A percentile compares a stretch with the other conserved stretches of the same genome.
Conservation (phyloP, 2,113 vertebrate genomes). For the Hydrochoerus hydrochaeris region DNA sequence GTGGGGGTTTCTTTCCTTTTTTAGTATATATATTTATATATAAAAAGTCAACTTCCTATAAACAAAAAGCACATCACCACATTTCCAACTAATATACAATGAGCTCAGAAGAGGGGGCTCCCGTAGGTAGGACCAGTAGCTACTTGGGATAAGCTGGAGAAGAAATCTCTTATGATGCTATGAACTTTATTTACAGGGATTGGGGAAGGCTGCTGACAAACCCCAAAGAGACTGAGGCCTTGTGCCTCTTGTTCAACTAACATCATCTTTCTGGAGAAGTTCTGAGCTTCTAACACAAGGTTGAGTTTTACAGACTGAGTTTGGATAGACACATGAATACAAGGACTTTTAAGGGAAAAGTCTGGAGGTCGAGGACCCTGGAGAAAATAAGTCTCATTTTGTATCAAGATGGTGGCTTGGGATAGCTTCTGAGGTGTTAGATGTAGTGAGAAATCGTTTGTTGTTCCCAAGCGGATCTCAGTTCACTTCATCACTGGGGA, state of each 20-base stretch:
- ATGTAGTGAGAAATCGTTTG: neutral
- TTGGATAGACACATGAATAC: neutral
- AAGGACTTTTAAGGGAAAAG: neutral
- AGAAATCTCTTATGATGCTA: constrained; percentile 71
- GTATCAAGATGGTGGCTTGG: constrained; percentile 24
- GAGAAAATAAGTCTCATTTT: neutral
- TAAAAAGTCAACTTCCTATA: constrained; percentile 89
- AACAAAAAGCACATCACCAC: constrained; percentile 91
- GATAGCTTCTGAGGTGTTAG: neutral
- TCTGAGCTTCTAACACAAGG: neutral
- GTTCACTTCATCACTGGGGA: neutral
- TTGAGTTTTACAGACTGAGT: neutral
- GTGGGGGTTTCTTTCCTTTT: constrained; percentile 69
- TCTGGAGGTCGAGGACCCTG: neutral
- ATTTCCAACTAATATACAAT: constrained; percentile 90
- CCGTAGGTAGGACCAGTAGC: constrained; percentile 84
- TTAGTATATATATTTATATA: constrained; percentile 84
- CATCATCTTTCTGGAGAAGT: neutral
- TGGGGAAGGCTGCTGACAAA: constrained; percentile 40
- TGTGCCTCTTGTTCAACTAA: neutral
- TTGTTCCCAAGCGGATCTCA: neutral
- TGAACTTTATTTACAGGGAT: constrained; percentile 88
- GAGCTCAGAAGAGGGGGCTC: constrained; percentile 83
- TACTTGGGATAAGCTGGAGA: constrained; percentile 85
- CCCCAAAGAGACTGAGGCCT: neutral